Conservation (phyloP, 2,888 invertebrate genomes). For the Amitus sp. region DNA sequence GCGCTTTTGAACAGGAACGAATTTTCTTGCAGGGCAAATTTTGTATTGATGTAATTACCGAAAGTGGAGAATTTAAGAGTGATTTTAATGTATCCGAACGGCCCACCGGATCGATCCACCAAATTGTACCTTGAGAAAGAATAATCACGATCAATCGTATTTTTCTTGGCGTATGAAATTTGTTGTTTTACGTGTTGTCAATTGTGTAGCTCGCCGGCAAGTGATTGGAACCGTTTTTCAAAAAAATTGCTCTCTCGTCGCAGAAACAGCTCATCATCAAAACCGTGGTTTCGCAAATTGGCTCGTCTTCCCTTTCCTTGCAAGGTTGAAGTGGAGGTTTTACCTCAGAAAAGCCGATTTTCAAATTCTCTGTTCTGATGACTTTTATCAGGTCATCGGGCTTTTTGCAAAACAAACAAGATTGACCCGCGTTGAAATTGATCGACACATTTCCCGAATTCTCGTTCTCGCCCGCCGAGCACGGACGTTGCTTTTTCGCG, state of each 20-base stretch:
- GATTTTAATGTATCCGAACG: constrained; percentile 52
- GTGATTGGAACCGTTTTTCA: constrained; percentile 31
- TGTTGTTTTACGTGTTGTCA: no score
- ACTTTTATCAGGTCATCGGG: constrained; percentile 41
- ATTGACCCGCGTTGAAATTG: constrained; percentile 45
- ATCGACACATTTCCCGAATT: constrained; percentile 8
- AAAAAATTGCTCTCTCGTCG: constrained; percentile 42
- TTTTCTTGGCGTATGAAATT: no score
- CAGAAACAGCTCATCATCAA: constrained; percentile 44
- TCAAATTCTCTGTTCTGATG: constrained; percentile 38
- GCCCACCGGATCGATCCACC: constrained; percentile 38
- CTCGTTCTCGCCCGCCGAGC: background rate
- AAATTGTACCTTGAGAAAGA: no score
- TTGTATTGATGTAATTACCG: constrained; percentile 54
- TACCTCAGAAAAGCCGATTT: constrained; percentile 36
- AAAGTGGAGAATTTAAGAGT: constrained; percentile 54
- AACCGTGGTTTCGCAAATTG: constrained; percentile 41
- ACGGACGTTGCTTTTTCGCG: constrained; percentile 10
- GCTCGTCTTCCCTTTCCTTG: constrained; percentile 13
- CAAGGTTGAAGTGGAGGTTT: constrained; percentile 15
- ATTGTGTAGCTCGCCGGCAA: constrained; percentile 42
- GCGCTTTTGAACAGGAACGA: constrained; percentile 52
- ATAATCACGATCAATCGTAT: no score
- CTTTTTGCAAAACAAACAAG: constrained; percentile 44
- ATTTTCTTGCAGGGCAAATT: constrained; percentile 47